Conservation (phyloP, 2,888 invertebrate genomes). For the Drosophila formosana region DNA sequence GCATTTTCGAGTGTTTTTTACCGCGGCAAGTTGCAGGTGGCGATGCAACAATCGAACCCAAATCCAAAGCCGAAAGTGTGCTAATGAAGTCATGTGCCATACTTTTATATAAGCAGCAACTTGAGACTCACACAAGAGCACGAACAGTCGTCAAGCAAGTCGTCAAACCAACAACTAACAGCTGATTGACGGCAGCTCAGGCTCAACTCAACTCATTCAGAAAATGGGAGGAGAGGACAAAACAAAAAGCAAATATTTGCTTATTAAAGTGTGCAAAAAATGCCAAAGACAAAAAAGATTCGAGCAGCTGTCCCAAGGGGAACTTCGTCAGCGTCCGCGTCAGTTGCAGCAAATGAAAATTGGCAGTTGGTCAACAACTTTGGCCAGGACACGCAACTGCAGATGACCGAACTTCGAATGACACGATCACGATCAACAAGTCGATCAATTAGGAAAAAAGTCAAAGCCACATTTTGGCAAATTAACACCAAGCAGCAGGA, state of each 20-base stretch:
- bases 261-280: conserved; percentile 61
- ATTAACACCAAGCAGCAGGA: conserved; percentile 60
- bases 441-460: conserved; percentile 52
- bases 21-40: conserved; percentile 49
- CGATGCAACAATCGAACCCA: conserved; percentile 17
- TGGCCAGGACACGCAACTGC: conserved; percentile 67
- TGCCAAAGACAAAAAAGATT: conserved; percentile 56
- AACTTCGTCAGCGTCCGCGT: neutral
- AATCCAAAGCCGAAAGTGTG: conserved; percentile 52
- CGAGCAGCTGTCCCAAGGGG: conserved; percentile 65
- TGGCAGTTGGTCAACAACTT: conserved; percentile 46
- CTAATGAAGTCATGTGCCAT: conserved; percentile 71
- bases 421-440: conserved; percentile 63
- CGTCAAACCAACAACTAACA: conserved; percentile 53
- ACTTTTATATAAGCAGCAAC: conserved; percentile 63
- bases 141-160: neutral
- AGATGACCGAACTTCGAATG: conserved; percentile 34
- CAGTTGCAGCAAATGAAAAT: conserved; percentile 78
- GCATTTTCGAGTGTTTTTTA: conserved; percentile 52
- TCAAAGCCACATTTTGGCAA: conserved; percentile 75
- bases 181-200: conserved; percentile 67
- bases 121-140: conserved; percentile 35
- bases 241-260: conserved; percentile 73
- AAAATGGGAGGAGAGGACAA: conserved; percentile 46
- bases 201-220: conserved; percentile 60